These are phyloP conservation scores for Pentamera pediparva DNA, from an alignment of 53 echinoderm and acorn worm species.

Conservation along the genomic window DNA sequence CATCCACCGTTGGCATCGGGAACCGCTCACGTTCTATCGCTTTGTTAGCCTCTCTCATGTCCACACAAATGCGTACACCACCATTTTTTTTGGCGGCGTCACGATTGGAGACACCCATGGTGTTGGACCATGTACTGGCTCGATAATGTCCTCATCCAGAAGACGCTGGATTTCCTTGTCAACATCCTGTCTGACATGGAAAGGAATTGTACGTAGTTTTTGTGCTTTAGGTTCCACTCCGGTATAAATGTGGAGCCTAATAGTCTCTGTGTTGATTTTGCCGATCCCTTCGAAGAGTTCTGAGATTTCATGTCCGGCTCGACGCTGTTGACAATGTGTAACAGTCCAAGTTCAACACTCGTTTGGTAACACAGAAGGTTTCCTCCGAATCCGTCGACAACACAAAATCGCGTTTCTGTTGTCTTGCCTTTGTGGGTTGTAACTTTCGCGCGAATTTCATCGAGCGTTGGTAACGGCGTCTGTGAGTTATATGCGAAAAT, in stretches of 20 bases:
- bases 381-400: conserved; percentile 19
- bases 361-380: not conserved
- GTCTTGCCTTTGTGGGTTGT: not conserved
- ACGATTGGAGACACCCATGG: conserved; percentile 50
- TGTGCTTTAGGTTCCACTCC: conserved; percentile 41
- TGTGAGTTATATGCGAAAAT: conserved; percentile 20
- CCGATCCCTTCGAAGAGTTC: conserved; percentile 44
- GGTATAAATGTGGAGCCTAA: conserved; percentile 46
- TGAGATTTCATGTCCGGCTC: not conserved
- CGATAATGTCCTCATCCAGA: conserved; percentile 43
- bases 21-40: conserved; percentile 49
- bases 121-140: conserved; percentile 48
- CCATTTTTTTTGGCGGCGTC: conserved; percentile 40
- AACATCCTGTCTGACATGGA: conserved; percentile 53
- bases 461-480: conserved; percentile 16
- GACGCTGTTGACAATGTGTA: not conserved
- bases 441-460: conserved; percentile 9
- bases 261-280: conserved; percentile 47
- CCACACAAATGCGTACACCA: conserved; percentile 45
- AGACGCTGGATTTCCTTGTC: conserved; percentile 42
- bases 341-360: conserved; percentile 9
- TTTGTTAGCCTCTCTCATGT: conserved; percentile 56
- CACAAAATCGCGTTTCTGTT: conserved; percentile 9
- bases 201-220: conserved; percentile 47
- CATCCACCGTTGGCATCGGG: conserved; percentile 53